phyloP scores from a whole-genome alignment of 2,888 invertebrate genomes.

The Geophilus truncorum region DNA sequence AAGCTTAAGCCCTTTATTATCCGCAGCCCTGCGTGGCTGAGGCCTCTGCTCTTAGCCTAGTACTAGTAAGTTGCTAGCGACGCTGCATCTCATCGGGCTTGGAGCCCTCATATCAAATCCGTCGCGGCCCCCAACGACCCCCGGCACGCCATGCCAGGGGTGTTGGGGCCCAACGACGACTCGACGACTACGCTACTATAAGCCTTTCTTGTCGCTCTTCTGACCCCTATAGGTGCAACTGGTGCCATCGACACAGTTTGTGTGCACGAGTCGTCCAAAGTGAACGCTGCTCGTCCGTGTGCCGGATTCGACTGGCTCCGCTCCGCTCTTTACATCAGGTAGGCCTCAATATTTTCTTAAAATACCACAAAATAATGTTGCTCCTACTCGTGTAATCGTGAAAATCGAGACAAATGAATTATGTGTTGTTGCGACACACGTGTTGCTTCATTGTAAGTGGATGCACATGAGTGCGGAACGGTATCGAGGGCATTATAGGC shows the following conservation, averaged over 20 bases:
- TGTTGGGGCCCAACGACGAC: conserved; percentile 29
- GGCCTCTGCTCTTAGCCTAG: conserved; percentile 29
- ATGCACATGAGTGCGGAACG: conserved; percentile 2
- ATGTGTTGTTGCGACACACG: background rate
- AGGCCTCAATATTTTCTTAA: background rate
- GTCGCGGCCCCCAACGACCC: conserved; percentile 27
- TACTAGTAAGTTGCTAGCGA: background rate
- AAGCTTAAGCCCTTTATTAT: conserved; percentile 34
- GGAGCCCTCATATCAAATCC: conserved; percentile 21
- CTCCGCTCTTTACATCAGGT: background rate
- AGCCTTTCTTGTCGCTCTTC: conserved; percentile 24
- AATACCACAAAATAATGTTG: too few relatives aligned
- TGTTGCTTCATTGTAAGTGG: background rate
- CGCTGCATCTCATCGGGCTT: conserved; percentile 25
- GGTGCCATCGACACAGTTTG: conserved; percentile 4
- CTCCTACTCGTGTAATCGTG: background rate
- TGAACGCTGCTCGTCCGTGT: background rate
- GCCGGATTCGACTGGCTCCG: background rate
- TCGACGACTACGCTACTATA: conserved; percentile 22
- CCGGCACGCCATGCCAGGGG: conserved; percentile 27
- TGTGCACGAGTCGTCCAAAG: background rate
- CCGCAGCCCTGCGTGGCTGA: conserved; percentile 29
- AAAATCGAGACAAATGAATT: background rate
- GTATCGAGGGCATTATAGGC: background rate
- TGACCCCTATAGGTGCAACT: conserved; percentile 23